Evolutionary conservation across 2,113 vertebrate genomes (phyloP).

Genomic region (Leptosomus discolor): DNA sequence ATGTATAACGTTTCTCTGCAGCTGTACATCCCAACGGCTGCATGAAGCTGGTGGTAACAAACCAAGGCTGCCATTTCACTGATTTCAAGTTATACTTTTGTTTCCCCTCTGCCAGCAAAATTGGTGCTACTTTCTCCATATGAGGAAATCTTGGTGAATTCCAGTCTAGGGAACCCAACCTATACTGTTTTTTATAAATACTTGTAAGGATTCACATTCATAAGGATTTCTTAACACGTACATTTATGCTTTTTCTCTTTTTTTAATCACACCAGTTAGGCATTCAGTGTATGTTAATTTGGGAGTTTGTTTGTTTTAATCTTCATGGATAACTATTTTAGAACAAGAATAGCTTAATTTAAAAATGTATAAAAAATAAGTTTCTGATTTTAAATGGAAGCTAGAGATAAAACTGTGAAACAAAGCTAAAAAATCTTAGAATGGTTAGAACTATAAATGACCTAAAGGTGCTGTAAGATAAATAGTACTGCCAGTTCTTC

Average conservation of each 20-base stretch:
- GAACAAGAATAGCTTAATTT: not conserved
- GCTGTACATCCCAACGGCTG: not conserved
- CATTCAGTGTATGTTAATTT: not conserved
- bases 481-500: not conserved
- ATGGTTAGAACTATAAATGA: not conserved
- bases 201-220: not conserved
- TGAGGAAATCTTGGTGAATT: not conserved
- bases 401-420: not conserved
- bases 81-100: not conserved
- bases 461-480: not conserved
- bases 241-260: not conserved
- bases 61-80: not conserved
- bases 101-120: not conserved
- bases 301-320: not conserved
- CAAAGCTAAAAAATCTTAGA: not conserved
- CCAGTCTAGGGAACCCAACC: not conserved
- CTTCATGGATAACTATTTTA: not conserved
- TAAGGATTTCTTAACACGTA: not conserved
- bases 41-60: not conserved
- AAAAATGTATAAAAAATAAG: not conserved
- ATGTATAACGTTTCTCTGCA: not conserved
- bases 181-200: not conserved
- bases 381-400: not conserved
- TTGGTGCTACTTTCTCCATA: not conserved
- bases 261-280: not conserved